Percentiles rank a stretch among this genome's conserved stretches.
phyloP scores from a whole-genome alignment of 2,888 invertebrate genomes.

The Ennomos erosarius region DNA sequence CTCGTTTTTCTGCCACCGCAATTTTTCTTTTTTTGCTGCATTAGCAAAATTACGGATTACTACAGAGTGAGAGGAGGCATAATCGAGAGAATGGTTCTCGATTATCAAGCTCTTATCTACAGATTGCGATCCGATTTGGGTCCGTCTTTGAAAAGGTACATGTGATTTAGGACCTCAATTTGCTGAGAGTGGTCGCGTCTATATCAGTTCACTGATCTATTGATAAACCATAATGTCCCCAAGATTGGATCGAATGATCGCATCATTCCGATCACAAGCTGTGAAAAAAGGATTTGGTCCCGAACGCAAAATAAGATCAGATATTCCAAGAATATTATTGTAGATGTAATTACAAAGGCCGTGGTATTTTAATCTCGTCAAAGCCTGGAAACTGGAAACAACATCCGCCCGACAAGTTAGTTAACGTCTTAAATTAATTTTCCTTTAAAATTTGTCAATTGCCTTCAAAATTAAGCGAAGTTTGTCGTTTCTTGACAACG shows the following conservation, averaged over 20 bases:
- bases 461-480: conserved; percentile 67
- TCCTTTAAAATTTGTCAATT: conserved; percentile 72
- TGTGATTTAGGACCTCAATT: conserved; percentile 33
- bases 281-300: conserved; percentile 31
- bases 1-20: conserved; percentile 16
- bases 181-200: conserved; percentile 26
- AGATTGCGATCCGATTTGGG: conserved; percentile 28
- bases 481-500: conserved; percentile 65
- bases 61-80: conserved; percentile 21
- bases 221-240: conserved; percentile 26
- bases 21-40: conserved; percentile 36
- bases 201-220: conserved; percentile 30
- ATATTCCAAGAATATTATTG: conserved; percentile 20
- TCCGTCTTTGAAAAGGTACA: conserved; percentile 27
- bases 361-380: conserved; percentile 61
- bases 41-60: conserved; percentile 41
- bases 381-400: conserved; percentile 59
- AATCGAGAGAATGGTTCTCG: conserved; percentile 28
- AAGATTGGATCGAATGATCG: conserved; percentile 20
- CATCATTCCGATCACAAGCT: conserved; percentile 18
- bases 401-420: conserved; percentile 62
- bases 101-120: conserved; percentile 31
- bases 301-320: conserved; percentile 23
- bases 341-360: conserved; percentile 57
- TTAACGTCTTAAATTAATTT: conserved; percentile 72